Conservation (phyloP, 1,140 invertebrate species). For the Euura saliciscinereae region DNA sequence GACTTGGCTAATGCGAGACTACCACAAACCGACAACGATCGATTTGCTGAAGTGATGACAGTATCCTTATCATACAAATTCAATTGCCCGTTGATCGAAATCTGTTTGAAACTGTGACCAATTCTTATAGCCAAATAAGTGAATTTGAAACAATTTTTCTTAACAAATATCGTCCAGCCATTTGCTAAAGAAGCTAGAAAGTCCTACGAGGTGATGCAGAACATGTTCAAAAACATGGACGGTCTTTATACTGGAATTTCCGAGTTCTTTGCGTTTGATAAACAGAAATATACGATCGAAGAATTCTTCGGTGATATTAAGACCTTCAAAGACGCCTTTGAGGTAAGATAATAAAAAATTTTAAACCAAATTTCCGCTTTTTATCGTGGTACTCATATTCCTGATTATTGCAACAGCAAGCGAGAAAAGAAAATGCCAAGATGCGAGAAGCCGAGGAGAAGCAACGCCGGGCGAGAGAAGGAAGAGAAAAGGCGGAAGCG, state of each 20-base stretch:
- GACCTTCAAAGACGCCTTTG: slow-evolving; percentile 92
- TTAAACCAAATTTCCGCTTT: slow-evolving; percentile 20
- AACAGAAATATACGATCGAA: slow-evolving; percentile 91
- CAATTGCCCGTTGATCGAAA: slow-evolving; percentile 28
- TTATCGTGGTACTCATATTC: not conserved
- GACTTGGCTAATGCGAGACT: slow-evolving; percentile 83
- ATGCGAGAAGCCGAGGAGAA: slow-evolving; percentile 88
- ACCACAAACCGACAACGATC: slow-evolving; percentile 80
- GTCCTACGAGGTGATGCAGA: slow-evolving; percentile 86
- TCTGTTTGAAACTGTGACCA: slow-evolving; percentile 33
- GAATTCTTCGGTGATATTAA: slow-evolving; percentile 97
- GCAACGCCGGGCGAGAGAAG: slow-evolving; percentile 81
- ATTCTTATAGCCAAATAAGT: slow-evolving; percentile 28
- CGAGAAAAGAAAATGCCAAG: slow-evolving; percentile 85
- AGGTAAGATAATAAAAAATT: slow-evolving; percentile 64
- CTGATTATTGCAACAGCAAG: slow-evolving; percentile 64
- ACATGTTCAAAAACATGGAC: slow-evolving; percentile 95
- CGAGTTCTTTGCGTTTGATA: slow-evolving; percentile 93
- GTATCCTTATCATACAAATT: slow-evolving; percentile 64
- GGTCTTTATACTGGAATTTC: slow-evolving; percentile 81
- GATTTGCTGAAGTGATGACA: slow-evolving; percentile 84
- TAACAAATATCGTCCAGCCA: slow-evolving; percentile 50
- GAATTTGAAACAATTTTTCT: slow-evolving; percentile 18
- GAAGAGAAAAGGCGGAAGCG: slow-evolving; percentile 82
- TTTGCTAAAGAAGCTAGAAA: slow-evolving; percentile 83